A percentile compares a stretch with the other conserved stretches of the same genome.
These are phyloP conservation scores for Galagoides demidoff DNA, from an alignment of 2,797 vertebrate species.

Conservation along the genomic window DNA sequence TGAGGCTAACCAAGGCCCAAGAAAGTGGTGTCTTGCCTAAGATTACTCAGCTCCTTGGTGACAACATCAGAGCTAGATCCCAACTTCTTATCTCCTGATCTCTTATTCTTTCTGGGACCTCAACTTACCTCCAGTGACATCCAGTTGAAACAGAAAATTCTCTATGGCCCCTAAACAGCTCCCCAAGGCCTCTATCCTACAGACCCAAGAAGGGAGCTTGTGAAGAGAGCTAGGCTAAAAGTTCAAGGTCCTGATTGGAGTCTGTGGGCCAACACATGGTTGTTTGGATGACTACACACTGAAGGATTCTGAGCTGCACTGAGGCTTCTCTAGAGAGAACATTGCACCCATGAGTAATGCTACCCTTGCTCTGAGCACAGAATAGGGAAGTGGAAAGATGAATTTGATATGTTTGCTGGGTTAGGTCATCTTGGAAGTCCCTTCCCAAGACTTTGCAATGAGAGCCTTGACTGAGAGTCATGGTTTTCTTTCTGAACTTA, in stretches of 20 bases:
- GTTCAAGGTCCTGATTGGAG: not conserved
- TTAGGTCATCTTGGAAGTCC: not conserved
- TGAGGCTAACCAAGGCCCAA: not conserved
- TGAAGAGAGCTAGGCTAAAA: not conserved
- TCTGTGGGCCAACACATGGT: not conserved
- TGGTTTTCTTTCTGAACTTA: slow-evolving; percentile 21
- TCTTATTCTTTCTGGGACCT: not conserved
- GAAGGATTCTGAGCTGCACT: not conserved
- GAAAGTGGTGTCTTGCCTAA: not conserved
- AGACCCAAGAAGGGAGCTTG: not conserved
- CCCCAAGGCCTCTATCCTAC: not conserved
- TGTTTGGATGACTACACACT: not conserved
- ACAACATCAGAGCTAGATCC: not conserved
- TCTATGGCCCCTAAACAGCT: not conserved
- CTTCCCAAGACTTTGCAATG: not conserved
- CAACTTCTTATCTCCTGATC: not conserved
- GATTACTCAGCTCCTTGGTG: not conserved
- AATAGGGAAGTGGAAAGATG: not conserved
- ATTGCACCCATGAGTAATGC: not conserved
- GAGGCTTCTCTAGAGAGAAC: not conserved
- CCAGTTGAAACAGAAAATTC: not conserved
- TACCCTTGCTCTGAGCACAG: not conserved
- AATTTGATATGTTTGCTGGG: not conserved
- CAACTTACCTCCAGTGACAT: not conserved
- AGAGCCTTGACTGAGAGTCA: not conserved